A percentile compares a stretch with the other conserved stretches of the same genome.
Evolutionary conservation across 1,140 invertebrate genomes (phyloP).

Genomic region (Sinonovacula constricta): DNA sequence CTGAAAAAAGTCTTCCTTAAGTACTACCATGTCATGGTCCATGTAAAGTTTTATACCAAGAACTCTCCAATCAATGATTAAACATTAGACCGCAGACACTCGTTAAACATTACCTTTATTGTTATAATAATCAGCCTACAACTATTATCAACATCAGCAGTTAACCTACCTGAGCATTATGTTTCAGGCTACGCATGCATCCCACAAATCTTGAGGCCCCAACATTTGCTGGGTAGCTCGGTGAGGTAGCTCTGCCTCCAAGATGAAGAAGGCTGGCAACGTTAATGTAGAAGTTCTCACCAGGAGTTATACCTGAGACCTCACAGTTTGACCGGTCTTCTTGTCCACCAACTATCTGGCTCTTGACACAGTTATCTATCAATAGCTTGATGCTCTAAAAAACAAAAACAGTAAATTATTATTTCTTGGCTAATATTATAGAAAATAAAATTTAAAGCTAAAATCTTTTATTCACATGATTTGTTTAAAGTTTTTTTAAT

Average conservation of each 20-base stretch:
- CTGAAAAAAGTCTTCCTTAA: too few relatives aligned
- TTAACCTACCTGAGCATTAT: constrained; percentile 39
- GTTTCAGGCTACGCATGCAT: constrained; percentile 42
- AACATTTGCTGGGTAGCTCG: neutral
- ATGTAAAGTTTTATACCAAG: too few relatives aligned
- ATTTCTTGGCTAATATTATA: too few relatives aligned
- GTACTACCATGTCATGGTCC: too few relatives aligned
- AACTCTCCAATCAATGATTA: too few relatives aligned
- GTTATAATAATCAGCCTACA: too few relatives aligned
- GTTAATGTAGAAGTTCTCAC: constrained; percentile 46
- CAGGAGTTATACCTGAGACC: constrained; percentile 24
- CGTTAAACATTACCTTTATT: too few relatives aligned
- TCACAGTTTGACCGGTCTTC: constrained; percentile 36
- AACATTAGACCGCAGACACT: too few relatives aligned
- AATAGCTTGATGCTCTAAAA: constrained; percentile 39
- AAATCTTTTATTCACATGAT: too few relatives aligned
- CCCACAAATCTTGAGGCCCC: constrained; percentile 22
- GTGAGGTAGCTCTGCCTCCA: constrained; percentile 15
- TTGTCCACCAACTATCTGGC: neutral
- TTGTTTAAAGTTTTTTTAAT: too few relatives aligned
- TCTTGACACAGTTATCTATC: constrained; percentile 33
- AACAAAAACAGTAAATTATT: neutral
- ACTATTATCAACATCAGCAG: too few relatives aligned
- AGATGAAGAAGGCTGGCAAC: constrained; percentile 24
- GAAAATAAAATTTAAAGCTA: too few relatives aligned